Base-by-base conservation (phyloP, 1,140 invertebrate genomes). In the Lepidotrigona ventralis region DNA sequence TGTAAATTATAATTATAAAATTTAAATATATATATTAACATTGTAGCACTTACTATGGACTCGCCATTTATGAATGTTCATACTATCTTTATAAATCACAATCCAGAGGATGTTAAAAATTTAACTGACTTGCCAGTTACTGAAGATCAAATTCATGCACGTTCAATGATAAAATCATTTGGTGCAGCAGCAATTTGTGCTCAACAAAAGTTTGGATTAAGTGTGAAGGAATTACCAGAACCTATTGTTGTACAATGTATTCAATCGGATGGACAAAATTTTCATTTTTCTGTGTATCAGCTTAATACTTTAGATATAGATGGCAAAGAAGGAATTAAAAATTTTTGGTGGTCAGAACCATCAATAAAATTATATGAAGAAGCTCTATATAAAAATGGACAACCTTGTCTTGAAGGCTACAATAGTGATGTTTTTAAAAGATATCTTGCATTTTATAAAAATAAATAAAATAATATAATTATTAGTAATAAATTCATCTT, bases 231-330 rank as follows among this genome's bases (percentile, higher is more conserved):
- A 84, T 94, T 97, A 69, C 96, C 97, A 23, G 95, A 97, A 90
- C 98, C 98, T n/a, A 94, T 98, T 70, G 96, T 96, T 53, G 91
- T 98, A 17, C 98, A 98, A 90, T 96, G 96, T 90, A 94, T 98
- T 83, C 97, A 98, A 72, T 96, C 96, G 2, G 96, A 98, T 91
- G 96, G 97, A 23, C 93, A 95, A 80, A 91, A 94, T 14, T 97
- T 97, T 90, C 96, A 98, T 90, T 98, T 98, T 92, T 96, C 96
- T 17, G 95, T 97, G 60, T 96, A 97, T 85, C 97, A 98, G 93
- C 93, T 99, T n/a, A 98, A 98, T 90, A 98, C 97, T 4, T 93
- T 98, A 29, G 94, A 97, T 92, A 86, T 97, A 9, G 94, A 96
- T 91, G 94, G 94, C 6, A 91, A 77, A 51, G 93, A 95, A 54